Conservation (phyloP, 1,140 invertebrate species). For the Drosophila bipectinata region DNA sequence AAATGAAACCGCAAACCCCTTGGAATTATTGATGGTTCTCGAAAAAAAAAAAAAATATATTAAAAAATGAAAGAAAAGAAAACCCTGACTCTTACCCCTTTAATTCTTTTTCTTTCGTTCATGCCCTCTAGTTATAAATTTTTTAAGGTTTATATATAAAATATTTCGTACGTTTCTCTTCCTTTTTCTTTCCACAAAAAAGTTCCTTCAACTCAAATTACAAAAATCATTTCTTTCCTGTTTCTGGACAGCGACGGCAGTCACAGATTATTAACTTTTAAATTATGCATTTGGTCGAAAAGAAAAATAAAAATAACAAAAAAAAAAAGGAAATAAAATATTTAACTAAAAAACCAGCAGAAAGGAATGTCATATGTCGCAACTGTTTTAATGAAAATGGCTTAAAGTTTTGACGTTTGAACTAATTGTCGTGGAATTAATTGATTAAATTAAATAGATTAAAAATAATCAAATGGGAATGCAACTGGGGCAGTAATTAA, state of each 20-base stretch:
- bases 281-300: slow-evolving; percentile 53
- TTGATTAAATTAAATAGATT: background rate
- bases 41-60: slow-evolving; percentile 25
- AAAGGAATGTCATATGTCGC: slow-evolving; percentile 1
- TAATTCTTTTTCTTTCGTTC: slow-evolving; percentile 12
- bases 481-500: background rate
- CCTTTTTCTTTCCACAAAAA: slow-evolving; percentile 19
- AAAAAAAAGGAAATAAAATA: background rate
- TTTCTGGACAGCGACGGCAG: slow-evolving; percentile 6
- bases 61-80: background rate
- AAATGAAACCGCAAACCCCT: slow-evolving; percentile 77
- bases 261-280: slow-evolving; percentile 72
- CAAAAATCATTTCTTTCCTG: slow-evolving; percentile 42
- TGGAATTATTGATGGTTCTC: slow-evolving; percentile 73
- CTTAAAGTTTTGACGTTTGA: slow-evolving; percentile 4
- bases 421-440: background rate
- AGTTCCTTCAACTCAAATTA: slow-evolving; percentile 67
- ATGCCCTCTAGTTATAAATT: slow-evolving; percentile 21
- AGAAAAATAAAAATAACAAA: background rate
- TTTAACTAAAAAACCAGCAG: background rate
- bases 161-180: background rate
- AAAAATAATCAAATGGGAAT: background rate
- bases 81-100: slow-evolving; percentile 3
- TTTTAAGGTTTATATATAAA: slow-evolving; percentile 14
- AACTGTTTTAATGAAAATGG: slow-evolving; percentile 29